Evolutionary conservation across 2,113 vertebrate species (phyloP).

Genomic region (Brachirus orientalis): DNA sequence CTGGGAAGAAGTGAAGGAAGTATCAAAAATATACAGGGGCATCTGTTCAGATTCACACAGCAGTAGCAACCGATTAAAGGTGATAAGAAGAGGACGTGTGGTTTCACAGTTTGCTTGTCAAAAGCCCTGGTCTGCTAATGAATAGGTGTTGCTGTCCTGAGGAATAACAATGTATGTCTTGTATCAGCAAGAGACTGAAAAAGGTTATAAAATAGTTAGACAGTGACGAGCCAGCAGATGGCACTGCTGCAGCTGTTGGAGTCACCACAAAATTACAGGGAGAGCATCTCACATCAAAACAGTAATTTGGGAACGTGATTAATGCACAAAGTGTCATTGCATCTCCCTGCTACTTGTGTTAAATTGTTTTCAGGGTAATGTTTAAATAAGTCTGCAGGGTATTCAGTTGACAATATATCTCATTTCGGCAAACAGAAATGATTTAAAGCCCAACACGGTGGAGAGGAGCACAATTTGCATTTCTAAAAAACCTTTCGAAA

Average conservation of each 20-base stretch:
- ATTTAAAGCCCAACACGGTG: no score
- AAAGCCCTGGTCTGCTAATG: no score
- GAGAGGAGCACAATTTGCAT: no score
- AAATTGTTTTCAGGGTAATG: background rate
- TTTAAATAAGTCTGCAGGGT: no score
- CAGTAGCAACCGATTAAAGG: background rate
- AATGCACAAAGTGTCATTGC: background rate
- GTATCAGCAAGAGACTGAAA: background rate
- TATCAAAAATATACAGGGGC: background rate
- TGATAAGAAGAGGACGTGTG: no score
- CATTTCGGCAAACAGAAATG: no score
- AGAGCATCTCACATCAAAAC: background rate
- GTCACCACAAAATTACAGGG: background rate
- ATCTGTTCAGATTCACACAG: background rate
- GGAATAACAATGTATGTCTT: no score
- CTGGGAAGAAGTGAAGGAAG: slow-evolving; percentile 66
- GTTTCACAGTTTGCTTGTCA: no score
- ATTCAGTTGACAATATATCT: no score
- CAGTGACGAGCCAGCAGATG: slow-evolving; percentile 61
- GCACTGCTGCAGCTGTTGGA: slow-evolving; percentile 34
- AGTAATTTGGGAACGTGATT: background rate
- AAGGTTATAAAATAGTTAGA: background rate
- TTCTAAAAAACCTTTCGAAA: no score
- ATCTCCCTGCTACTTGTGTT: background rate
- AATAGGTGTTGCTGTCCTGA: no score